Percentiles rank a stretch among this genome's conserved stretches.
Evolutionary conservation across 2,888 invertebrate species (phyloP).

Genomic region (Mesorhabditis belari): DNA sequence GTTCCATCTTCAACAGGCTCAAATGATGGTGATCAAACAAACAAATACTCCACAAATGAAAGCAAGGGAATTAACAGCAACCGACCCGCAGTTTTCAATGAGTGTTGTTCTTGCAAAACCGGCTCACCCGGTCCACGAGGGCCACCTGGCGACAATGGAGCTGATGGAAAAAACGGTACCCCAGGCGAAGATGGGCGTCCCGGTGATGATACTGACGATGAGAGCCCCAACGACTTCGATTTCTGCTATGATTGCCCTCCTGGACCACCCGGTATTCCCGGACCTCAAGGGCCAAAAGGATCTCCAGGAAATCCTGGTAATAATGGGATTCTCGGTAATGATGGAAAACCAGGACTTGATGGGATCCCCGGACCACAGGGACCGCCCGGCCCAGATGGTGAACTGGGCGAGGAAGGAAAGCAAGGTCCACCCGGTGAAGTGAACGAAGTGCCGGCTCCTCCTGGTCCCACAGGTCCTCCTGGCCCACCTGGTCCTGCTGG

Average conservation of each 20-base stretch:
- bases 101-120: background rate
- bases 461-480: background rate
- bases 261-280: constrained; percentile 37
- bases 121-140: constrained; percentile 60
- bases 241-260: constrained; percentile 4
- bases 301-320: constrained; percentile 12
- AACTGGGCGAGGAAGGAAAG: background rate
- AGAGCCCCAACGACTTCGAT: constrained; percentile 12
- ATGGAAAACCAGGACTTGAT: background rate
- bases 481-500: background rate
- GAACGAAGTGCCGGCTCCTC: background rate
- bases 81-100: background rate
- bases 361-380: background rate
- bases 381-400: background rate
- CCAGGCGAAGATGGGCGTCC: constrained; percentile 31
- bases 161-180: constrained; percentile 31
- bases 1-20: background rate
- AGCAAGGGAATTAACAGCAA: background rate
- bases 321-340: background rate
- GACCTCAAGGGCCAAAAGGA: constrained; percentile 33
- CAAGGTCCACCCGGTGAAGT: background rate
- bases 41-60: background rate
- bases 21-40: background rate
- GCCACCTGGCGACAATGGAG: constrained; percentile 52
- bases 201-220: constrained; percentile 30